Conservation (phyloP, 2,113 vertebrate species). For the Thalassarche chlororhynchos region DNA sequence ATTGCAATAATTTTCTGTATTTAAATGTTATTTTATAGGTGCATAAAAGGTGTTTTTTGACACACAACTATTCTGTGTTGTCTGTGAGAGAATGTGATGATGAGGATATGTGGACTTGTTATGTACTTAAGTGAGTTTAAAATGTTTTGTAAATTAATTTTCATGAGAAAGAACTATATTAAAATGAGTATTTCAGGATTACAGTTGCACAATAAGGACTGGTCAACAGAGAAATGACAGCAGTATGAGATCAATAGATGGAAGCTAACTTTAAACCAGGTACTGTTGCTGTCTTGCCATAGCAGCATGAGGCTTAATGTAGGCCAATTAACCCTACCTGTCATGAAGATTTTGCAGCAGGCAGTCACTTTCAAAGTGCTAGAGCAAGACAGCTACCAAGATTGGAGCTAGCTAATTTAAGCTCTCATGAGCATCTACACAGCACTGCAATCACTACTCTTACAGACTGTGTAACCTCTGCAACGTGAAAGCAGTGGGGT, state of each 20-base stretch:
- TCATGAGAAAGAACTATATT: not conserved
- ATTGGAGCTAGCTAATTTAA: not conserved
- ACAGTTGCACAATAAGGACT: not conserved
- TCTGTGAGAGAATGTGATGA: not conserved
- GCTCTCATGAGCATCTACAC: not conserved
- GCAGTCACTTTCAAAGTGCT: not conserved
- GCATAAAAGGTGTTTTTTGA: not conserved
- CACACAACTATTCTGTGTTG: not conserved
- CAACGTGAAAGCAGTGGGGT: not conserved
- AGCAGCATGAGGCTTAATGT: not conserved
- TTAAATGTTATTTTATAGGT: not conserved
- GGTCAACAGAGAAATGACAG: not conserved
- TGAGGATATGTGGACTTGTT: not conserved
- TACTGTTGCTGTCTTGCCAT: not conserved
- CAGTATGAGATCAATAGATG: not conserved
- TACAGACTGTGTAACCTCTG: not conserved
- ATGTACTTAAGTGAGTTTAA: not conserved
- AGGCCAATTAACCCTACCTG: not conserved
- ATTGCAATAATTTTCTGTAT: not conserved
- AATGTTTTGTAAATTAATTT: not conserved
- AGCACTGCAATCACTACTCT: not conserved
- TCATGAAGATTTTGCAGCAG: not conserved
- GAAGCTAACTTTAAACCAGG: not conserved
- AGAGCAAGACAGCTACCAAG: not conserved
- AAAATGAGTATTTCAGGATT: not conserved